phyloP scores from a whole-genome alignment of 2,113 vertebrate species.

The Amphilophus citrinellus region DNA sequence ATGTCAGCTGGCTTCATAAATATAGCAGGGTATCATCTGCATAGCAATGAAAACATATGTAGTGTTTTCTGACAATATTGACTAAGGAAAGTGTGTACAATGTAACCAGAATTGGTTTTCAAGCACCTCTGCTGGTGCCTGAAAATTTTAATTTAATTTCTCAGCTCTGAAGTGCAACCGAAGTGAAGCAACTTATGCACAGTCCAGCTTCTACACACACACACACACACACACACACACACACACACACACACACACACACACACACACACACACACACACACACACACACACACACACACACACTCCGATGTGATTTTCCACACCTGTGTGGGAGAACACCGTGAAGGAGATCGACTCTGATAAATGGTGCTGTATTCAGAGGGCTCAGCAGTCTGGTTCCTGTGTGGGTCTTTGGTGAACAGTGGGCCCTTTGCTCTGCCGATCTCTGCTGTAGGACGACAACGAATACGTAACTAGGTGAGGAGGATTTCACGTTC shows the following conservation, averaged over 20 bases:
- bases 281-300: conserved; percentile 15
- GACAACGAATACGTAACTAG: conserved; percentile 18
- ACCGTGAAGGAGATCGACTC: conserved; percentile 38
- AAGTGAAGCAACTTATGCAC: background rate
- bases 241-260: conserved; percentile 13
- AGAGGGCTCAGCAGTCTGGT: conserved; percentile 17
- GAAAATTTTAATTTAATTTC: too few relatives aligned
- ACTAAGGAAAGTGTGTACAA: too few relatives aligned
- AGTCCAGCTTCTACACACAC: background rate
- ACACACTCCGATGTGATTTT: conserved; percentile 34
- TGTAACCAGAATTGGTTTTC: too few relatives aligned
- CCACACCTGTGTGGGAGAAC: conserved; percentile 57
- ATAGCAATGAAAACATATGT: too few relatives aligned
- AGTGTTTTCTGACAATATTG: too few relatives aligned
- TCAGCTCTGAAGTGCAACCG: too few relatives aligned
- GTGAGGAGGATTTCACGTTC: conserved; percentile 7
- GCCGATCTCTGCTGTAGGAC: conserved; percentile 13
- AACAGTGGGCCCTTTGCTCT: conserved; percentile 44
- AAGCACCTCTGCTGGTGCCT: too few relatives aligned
- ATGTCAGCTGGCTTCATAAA: too few relatives aligned
- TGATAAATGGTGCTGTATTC: conserved; percentile 51
- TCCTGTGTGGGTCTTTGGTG: conserved; percentile 33
- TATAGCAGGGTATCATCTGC: too few relatives aligned
- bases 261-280: conserved; percentile 14
- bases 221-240: too few relatives aligned